Base-by-base conservation (phyloP, 2,113 vertebrate species). In the Rhadina sibilatrix region DNA sequence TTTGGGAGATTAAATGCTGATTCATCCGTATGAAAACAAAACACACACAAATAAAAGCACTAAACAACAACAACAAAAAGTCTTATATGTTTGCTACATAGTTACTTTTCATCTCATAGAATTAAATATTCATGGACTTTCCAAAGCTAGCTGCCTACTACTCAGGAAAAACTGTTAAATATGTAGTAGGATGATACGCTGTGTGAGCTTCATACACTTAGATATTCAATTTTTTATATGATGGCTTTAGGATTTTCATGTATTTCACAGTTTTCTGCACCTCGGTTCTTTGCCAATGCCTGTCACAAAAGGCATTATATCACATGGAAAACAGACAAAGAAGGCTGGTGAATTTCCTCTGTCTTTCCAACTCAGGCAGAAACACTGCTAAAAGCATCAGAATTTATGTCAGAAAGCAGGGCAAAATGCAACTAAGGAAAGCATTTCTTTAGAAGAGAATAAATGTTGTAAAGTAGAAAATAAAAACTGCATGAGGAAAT, bases 101-200 rank as follows among this genome's bases (percentile, higher is more conserved):
- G 87, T 82, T 95, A 93, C 57, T 74, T 89, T 96, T 93, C 74
- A 89, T 95, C 77, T 94, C 83, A 54, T 15, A 49, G 35, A 88
- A 94, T 92, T 63, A 97, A 96, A 96, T 95, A 94, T 96, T 96
- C 75, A 97, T 96, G 53, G 86, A 11, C 18, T 68, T 97, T 88
- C 60, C 92, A 93, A 75, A 69, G 91, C 46, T 61, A 54, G 71
- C 83, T 96, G 66, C 47, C 76, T 92, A 71, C 63, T 59, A n/a
- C 82, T 94, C 79, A 92, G 77, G 50, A 90, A 61, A 94, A 91
- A 78, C 93, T 83, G 90, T 87, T 94, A 97, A 95, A 92, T 93
- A 68, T 90, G 77, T 88, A 96, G 78, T 24, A 92, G 50, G 92
- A 87, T 74, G 64, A 95, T 87, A 90, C 49, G 22, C 94, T 90